Conservation (phyloP, 2,888 invertebrate genomes). For the Melanargia galathea region DNA sequence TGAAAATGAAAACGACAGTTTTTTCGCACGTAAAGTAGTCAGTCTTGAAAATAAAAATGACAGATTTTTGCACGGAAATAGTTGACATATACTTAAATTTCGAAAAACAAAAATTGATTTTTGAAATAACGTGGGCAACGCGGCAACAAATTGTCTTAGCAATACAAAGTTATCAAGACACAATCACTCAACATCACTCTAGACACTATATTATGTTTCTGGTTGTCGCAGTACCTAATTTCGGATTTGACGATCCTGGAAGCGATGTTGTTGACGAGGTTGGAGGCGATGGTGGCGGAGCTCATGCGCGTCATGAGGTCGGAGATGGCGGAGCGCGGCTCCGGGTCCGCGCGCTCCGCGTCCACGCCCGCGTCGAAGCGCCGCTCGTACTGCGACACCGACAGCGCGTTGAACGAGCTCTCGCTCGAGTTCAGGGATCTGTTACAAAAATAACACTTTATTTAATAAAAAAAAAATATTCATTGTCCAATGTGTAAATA, state of each 20-base stretch:
- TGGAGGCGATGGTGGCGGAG: constrained; percentile 68
- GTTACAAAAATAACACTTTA: background rate
- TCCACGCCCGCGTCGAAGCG: constrained; percentile 60
- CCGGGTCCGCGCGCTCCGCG: constrained; percentile 58
- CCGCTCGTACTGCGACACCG: constrained; percentile 65
- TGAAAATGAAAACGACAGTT: no score
- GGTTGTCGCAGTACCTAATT: constrained; percentile 42
- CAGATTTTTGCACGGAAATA: no score
- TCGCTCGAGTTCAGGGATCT: constrained; percentile 72
- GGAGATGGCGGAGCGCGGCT: constrained; percentile 63
- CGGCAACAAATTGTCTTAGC: no score
- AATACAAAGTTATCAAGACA: no score
- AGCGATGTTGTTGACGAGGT: constrained; percentile 64
- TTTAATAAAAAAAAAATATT: no score
- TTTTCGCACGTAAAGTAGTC: no score
- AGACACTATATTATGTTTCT: background rate
- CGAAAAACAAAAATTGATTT: no score
- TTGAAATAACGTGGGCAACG: no score
- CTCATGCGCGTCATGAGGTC: constrained; percentile 75
- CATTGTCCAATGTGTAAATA: background rate
- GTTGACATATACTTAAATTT: no score
- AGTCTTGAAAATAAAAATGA: no score
- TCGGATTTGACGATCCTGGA: constrained; percentile 69
- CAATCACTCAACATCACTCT: no score
- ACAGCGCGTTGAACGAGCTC: constrained; percentile 71